These are phyloP conservation scores for Graptemys geographica DNA, from an alignment of 2,797 vertebrate genomes.

Conservation along the genomic window DNA sequence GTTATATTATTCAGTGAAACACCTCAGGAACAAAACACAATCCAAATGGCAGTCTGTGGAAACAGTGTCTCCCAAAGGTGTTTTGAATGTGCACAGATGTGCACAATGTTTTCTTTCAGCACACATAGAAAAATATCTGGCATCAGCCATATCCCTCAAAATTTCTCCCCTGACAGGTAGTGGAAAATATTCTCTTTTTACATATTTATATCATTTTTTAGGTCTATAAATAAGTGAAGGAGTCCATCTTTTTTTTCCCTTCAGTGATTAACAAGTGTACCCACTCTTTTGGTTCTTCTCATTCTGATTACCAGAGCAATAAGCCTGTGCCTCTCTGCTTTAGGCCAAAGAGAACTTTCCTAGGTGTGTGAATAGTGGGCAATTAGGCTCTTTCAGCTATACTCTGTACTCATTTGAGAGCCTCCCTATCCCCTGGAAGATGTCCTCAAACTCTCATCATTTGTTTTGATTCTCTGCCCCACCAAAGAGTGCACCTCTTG, in stretches of 20 bases:
- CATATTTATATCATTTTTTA: not conserved
- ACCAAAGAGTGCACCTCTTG: not conserved
- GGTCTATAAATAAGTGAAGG: not conserved
- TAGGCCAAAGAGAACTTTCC: not conserved
- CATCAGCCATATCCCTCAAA: not conserved
- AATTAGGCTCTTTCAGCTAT: not conserved
- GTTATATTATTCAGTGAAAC: not conserved
- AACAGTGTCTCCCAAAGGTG: not conserved
- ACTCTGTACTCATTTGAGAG: not conserved
- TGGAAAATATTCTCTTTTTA: not conserved
- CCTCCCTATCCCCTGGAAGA: not conserved
- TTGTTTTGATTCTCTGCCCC: not conserved
- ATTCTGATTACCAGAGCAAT: not conserved
- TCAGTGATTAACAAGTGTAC: not conserved
- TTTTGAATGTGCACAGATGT: not conserved
- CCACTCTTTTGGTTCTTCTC: not conserved
- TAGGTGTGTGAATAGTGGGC: not conserved
- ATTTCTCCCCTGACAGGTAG: not conserved
- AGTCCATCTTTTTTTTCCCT: not conserved
- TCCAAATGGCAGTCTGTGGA: not conserved
- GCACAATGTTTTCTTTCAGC: not conserved
- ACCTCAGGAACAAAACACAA: not conserved
- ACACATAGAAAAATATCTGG: not conserved
- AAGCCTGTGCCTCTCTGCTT: not conserved
- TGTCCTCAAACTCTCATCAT: not conserved